phyloP scores from a whole-genome alignment of 2,113 vertebrate species.

The Speoplatyrhinus poulsoni region DNA sequence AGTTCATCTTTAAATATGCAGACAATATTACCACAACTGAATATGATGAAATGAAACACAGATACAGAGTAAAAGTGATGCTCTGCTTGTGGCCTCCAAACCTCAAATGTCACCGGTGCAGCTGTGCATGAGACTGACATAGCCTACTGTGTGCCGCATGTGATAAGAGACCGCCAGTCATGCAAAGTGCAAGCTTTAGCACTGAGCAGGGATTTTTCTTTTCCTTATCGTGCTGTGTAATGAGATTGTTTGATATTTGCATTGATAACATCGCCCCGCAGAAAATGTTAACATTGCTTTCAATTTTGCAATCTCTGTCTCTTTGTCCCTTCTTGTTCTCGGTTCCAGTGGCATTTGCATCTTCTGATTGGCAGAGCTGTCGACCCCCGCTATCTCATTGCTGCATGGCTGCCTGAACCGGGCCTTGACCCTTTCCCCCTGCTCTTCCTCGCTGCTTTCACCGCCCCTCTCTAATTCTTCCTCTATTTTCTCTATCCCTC shows the following conservation, averaged over 20 bases:
- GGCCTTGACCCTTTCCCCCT: slow-evolving; percentile 3
- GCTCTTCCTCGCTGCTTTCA: neutral
- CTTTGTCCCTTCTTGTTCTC: slow-evolving; percentile 18
- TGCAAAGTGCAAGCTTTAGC: slow-evolving; percentile 13
- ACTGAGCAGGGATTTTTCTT: slow-evolving; percentile 40
- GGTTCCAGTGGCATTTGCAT: slow-evolving; percentile 34
- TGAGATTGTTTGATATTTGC: neutral
- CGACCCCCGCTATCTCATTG: slow-evolving; percentile 36
- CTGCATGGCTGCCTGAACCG: slow-evolving; percentile 1
- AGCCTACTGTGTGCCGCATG: slow-evolving; percentile 39
- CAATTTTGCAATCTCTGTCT: neutral
- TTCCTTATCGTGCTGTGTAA: slow-evolving; percentile 27
- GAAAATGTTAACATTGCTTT: neutral
- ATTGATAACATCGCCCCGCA: neutral
- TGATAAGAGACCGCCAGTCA: slow-evolving; percentile 7
- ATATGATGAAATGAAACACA: too few species aligned
- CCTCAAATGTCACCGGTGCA: too few species aligned
- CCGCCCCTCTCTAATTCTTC: neutral
- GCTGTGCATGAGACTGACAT: too few species aligned
- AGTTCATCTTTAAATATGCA: too few species aligned
- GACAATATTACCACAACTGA: too few species aligned
- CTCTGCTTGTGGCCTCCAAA: too few species aligned
- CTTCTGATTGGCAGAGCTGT: slow-evolving; percentile 33
- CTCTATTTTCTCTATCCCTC: slow-evolving; percentile 4
- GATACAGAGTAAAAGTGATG: too few species aligned